These are phyloP conservation scores for Buathra laborator DNA, from an alignment of 2,888 invertebrate genomes.

Conservation along the genomic window DNA sequence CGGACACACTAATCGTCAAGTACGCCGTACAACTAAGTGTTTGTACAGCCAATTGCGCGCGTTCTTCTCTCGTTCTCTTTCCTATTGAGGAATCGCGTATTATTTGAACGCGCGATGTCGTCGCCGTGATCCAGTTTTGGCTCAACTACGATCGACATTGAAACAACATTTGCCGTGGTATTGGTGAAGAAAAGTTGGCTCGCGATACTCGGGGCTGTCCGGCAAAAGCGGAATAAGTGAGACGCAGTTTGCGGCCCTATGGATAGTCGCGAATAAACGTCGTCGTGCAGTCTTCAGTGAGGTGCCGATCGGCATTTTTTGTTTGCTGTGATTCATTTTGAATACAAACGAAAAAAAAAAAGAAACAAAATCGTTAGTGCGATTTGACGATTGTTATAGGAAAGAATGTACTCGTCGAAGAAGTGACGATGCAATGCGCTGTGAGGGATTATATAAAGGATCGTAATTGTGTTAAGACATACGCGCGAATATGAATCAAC, in stretches of 20 bases:
- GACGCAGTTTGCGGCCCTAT: constrained; percentile 3
- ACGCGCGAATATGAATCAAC: background rate
- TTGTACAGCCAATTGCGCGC: background rate
- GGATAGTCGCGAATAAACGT: background rate
- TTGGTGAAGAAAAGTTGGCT: constrained; percentile 21
- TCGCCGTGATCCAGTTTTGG: constrained; percentile 4
- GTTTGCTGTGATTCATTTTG: background rate
- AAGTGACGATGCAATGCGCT: background rate
- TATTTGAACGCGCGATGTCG: background rate
- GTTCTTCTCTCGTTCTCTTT: background rate
- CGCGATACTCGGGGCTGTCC: background rate
- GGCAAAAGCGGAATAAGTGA: constrained; percentile 2
- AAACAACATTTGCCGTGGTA: background rate
- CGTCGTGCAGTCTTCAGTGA: constrained; percentile 1
- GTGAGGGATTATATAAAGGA: constrained; percentile 9
- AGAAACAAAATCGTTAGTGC: background rate
- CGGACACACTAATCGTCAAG: constrained; percentile 42
- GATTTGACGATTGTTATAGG: background rate
- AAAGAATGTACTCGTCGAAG: background rate
- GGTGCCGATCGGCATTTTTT: background rate
- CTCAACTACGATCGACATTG: constrained; percentile 1
- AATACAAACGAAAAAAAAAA: background rate
- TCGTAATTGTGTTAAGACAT: background rate
- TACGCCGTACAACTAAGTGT: background rate
- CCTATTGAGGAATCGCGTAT: constrained; percentile 3